Base-by-base conservation (phyloP, 2,113 vertebrate species). In the Aldabrachelys gigantea region DNA sequence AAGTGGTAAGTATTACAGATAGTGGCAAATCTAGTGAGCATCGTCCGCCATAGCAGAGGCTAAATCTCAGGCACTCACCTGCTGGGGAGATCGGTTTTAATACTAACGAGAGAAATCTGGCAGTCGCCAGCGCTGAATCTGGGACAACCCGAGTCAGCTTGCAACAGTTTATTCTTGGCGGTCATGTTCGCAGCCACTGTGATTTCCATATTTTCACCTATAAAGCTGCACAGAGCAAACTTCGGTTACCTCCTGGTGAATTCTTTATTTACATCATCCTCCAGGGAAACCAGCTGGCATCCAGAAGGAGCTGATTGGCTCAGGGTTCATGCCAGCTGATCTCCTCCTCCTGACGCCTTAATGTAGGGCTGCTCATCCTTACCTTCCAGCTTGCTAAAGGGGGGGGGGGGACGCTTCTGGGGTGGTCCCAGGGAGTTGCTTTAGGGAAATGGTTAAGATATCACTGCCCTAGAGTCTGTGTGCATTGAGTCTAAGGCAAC, bases 71-170 rank as follows among this genome's bases (percentile, higher is more conserved):
- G 41, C 29, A 52, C 69, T 96, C 88, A 97, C 96, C 96, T 97
- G 93, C 89, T 94, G 22, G 96, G 97, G 41, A 98, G 82, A 31
- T 89, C 98, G 94, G 96, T 86, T 89, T 95, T 93, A 13, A 92
- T 12, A 0, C 86, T 91, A 29, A 94, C 1, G 8, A 95, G 75
- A 8, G 81, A 1, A 69, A 95, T 1, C 47, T 31, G 81, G 53
- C 97, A 98, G 72, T 1, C 93, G 31, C 80, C 82, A 1, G 79
- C 31, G 62, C 53, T 84, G 75, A 97, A 87, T 3, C 1, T 2
- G 0, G 91, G 94, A 25, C 65, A 80, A 27, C 93, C 83, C 0
- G 0, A 8, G 1, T 91, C 1, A 0, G 89, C 89, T 85, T 53
- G 85, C 38, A 69, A 29, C 35, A 97, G 75, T 35, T 35, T 44